Evolutionary conservation across 2,888 invertebrate genomes (phyloP), one percentile per base, ranked within the genome.

Genomic region (Lasioglossum vierecki): DNA sequence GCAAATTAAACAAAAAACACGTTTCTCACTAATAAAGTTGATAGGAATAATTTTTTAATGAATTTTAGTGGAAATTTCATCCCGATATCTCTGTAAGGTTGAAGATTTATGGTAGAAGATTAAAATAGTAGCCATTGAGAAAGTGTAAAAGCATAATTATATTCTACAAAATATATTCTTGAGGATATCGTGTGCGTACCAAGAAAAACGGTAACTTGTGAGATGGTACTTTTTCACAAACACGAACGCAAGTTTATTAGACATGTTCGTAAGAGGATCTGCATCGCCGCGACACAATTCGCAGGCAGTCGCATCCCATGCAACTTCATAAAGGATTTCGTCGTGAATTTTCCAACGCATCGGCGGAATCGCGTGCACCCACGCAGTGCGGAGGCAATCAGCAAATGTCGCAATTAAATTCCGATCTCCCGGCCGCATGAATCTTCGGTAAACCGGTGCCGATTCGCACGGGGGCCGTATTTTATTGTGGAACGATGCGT

Each of bases 331-430:
- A 70, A 75, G 53, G 57, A 79, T 74, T 79, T 80, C 57, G 73
- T 82, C 53, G n/a, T 83, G 82, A 82, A 76, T 89, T 66, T 66
- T 80, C 35, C 66, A 75, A 30, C 76, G 75, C 76, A 75, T 60
- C 79, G 68, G 35, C 41, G 53, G 49, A 76, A 49, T 76, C 57
- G 66, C 60, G 41, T 70, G 60, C 89, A 77, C 89, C 89, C 76
- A 89, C 89, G 86, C 60, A 57, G 30, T 22, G 46, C 15, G 79
- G 46, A 66, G 63, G 78, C 83, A 81, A 80, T 79, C 74, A n/a
- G 53, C 41, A 77, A 44, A 76, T 88, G 88, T 83, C 74, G 85
- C 80, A 88, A 88, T 66, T 82, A 75, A 68, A 78, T 85, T 35
- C 75, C 18, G 66, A 26, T 68, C 81, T 84, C 78, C 71, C 86